Evolutionary conservation across 2,113 vertebrate species (phyloP), one percentile per base, ranked within the genome.

Genomic region (Oryzias woworae): DNA sequence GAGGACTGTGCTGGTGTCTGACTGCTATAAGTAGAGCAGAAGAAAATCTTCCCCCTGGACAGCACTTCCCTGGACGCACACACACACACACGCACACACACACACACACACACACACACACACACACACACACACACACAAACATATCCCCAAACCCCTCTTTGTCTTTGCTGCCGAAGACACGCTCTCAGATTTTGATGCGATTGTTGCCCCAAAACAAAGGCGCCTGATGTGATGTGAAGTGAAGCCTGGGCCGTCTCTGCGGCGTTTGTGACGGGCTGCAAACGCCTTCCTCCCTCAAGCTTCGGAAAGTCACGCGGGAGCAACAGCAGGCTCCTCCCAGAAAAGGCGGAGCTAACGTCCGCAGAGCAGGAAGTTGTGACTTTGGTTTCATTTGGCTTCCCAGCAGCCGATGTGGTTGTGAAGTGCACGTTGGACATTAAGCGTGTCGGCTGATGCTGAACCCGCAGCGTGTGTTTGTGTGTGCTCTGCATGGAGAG

Each of bases 21-120:
- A 87, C 71, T 48, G 67, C 28, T 83, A 63, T 48, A 90, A 89
- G 83, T 89, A 81, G 86, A 89, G 88, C 85, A 90, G 88, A 89
- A 87, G 82, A 85, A 82, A 81, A 90, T 87, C 53, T 56, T 15
- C 64, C 89, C 87, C 16, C 81, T 80, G 76, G 84, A 78, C 67
- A 78, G 60, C 53, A 72, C 82, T 71, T 68, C 63, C 52, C 61
- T 57, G 16, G 24, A 77, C 45, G 1, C 41, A 56, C 43, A 28
- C 56, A 42, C 52, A 57, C 46, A 58, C 57, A 59, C 53, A 3
- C 43, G 15, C 43, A 15, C 43, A 44, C 43, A 44, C 43, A 44
- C 0, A 10, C 43, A 4, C 43, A 44, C 43, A 44, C 43, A 44
- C 43, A 44, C 7, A 8, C 42, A 43, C 42, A 10, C 42, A 43